Evolutionary conservation across 2,888 invertebrate genomes (phyloP).

Genomic region (Pyrgus malvae): DNA sequence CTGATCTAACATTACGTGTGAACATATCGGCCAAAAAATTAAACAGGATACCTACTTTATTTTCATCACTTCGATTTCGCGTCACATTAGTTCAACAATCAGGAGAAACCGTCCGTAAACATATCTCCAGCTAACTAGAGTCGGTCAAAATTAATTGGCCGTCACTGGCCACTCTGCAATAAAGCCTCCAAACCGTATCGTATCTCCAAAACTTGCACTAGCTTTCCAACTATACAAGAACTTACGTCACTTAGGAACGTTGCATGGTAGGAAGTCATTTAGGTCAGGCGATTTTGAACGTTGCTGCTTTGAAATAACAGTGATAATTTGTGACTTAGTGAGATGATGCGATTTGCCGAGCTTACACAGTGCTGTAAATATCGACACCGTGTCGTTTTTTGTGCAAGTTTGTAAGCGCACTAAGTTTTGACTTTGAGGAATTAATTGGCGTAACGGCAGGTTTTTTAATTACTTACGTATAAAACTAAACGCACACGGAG

Average conservation of each 20-base stretch:
- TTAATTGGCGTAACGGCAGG: slow-evolving; percentile 76
- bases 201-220: slow-evolving; percentile 48
- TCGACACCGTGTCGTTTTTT: slow-evolving; percentile 33
- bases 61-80: background rate
- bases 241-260: slow-evolving; percentile 3
- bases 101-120: slow-evolving; percentile 40
- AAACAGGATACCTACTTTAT: too few species aligned
- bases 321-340: slow-evolving; percentile 28
- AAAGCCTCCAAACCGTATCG: slow-evolving; percentile 62
- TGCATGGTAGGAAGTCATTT: background rate
- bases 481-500: slow-evolving; percentile 44
- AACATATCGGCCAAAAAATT: too few species aligned
- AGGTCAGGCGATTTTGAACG: background rate
- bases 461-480: slow-evolving; percentile 61
- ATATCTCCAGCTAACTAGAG: slow-evolving; percentile 54
- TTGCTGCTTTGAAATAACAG: slow-evolving; percentile 1
- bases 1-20: too few species aligned
- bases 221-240: slow-evolving; percentile 30
- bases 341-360: slow-evolving; percentile 9
- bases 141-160: slow-evolving; percentile 63
- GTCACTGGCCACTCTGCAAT: slow-evolving; percentile 49
- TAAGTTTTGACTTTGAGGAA: slow-evolving; percentile 73
- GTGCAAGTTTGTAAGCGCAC: slow-evolving; percentile 44
- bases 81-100: slow-evolving; percentile 13
- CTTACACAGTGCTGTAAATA: background rate